Percentiles rank a stretch among this genome's conserved stretches.
Conservation (phyloP, 2,888 invertebrate species). For the Philaethria dido region DNA sequence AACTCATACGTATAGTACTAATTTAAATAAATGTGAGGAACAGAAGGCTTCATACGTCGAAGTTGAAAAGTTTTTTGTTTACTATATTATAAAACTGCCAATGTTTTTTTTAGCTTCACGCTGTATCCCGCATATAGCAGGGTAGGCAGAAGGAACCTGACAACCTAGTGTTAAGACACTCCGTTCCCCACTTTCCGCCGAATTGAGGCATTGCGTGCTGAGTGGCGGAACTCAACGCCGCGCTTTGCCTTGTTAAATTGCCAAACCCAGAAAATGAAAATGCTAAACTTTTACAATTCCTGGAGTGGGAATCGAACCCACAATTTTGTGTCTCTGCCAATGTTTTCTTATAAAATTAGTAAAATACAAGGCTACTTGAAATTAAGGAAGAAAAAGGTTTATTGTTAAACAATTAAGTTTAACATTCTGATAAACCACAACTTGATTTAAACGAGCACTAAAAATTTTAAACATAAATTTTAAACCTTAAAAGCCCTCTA, state of each 20-base stretch:
- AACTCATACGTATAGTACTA: background rate
- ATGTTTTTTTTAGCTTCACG: conserved; percentile 5
- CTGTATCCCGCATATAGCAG: too few relatives aligned
- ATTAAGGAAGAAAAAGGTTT: conserved; percentile 16
- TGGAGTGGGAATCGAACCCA: too few relatives aligned
- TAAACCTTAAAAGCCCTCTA: conserved; percentile 18
- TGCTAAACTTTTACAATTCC: too few relatives aligned
- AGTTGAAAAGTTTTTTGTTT: background rate
- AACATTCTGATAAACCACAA: conserved; percentile 21
- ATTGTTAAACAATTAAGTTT: conserved; percentile 23
- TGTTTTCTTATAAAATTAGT: conserved; percentile 13
- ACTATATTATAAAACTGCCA: too few relatives aligned
- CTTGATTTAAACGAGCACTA: conserved; percentile 8
- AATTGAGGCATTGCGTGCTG: too few relatives aligned
- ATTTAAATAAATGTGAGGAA: background rate
- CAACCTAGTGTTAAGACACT: too few relatives aligned
- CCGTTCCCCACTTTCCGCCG: too few relatives aligned
- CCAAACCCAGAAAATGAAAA: too few relatives aligned
- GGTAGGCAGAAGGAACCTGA: too few relatives aligned
- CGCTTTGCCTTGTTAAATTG: too few relatives aligned
- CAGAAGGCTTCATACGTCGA: background rate
- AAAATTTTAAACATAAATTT: conserved; percentile 20
- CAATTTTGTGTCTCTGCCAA: too few relatives aligned
- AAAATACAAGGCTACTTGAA: conserved; percentile 5
- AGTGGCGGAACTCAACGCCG: too few relatives aligned